Base-by-base conservation (phyloP, 2,888 invertebrate genomes). In the Balanococcus diminutus region DNA sequence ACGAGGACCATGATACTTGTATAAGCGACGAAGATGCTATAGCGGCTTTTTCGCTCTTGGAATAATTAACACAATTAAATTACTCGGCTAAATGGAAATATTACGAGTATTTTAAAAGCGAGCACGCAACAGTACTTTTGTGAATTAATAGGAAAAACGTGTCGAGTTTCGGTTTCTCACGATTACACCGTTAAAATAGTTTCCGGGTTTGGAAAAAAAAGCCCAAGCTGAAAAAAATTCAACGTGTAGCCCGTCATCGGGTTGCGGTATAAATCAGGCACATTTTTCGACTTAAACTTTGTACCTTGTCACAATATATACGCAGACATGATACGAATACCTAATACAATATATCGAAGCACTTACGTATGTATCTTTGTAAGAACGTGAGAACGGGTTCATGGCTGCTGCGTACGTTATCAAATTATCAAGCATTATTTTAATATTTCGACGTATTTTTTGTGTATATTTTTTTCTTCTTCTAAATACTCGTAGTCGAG, bases 151-250 rank as follows among this genome's bases (percentile, higher is more conserved):
- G 56, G 56, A 56, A 56, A 56, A 56, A 56, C 56, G 56, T 56
- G 56, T 56, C 56, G 56, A 56, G 56, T 56, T 56, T 56, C 56
- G 22, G 56, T 56, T 56, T 42, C 56, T 56, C 56, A 56, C 56
- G 56, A 56, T 56, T 56, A 56, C 56, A 56, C 56, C 56, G 56
- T 56, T 56, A 56, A 56, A 56, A 56, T 56, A 56, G 56, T 56
- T 56, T 56, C 56, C 56, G 19, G 56, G 56, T 56, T 56, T 19
- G 5, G 16, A 42, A 42, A 56, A 56, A 56, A 56, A 56, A 56
- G 56, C 9, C 22, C 19, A 56, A 22, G 56, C 19, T 56, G 56
- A 22, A 56, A 56, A 56, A 56, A 56, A 56, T 56, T 56, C 56
- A 56, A 56, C 56, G 5, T 56, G 22, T 46, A 46, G 56, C 56